Evolutionary conservation across 1,140 invertebrate species (phyloP), one percentile per base, ranked within the genome.

Genomic region (Varroa destructor): DNA sequence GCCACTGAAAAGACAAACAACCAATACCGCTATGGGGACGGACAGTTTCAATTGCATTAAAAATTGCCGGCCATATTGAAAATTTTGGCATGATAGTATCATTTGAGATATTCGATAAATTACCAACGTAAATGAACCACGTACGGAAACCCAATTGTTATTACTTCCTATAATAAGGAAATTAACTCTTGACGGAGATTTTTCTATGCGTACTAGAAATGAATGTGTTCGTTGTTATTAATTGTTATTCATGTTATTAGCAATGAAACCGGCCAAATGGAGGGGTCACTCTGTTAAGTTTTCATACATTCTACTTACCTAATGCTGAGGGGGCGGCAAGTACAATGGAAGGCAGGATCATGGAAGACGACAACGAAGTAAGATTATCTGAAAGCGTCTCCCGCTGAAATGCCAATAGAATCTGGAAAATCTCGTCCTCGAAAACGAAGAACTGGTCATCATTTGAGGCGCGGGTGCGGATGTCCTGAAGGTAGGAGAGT

Each of bases 391-490:
- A 67, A 37, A 67, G 61, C 1, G 61, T 67, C 46, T 67, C 61
- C 8, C 61, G 61, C 46, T 67, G 61, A 46, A 67, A 67, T 37
- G 61, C 61, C 61, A 67, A 46, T 43, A 67, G 61, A 4, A 67
- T 67, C 37, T 67, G 61, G 61, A 67, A 67, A 37, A 67, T 46
- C 36, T 67, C 40, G 40, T 67, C 61, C 46, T 67, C 61, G 46
- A 67, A 67, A 1, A 67, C 61, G 37, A 67, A 67, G 8, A 67
- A 67, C 61, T 67, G 61, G 46, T 67, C 61, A 46, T 67, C 61
- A 46, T 67, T 67, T 37, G 61, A 67, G 10, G 61, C 61, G 5
- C 61, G 40, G 61, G 61, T 67, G 14, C 61, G 12, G 61, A 67
- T 67, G 37, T 67, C 61, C 61, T 67, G 61, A 40, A 58, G 3